Percentiles rank a stretch among this genome's conserved stretches.
Evolutionary conservation across 1,140 invertebrate species (phyloP).

Genomic region (Drosophila obscura): DNA sequence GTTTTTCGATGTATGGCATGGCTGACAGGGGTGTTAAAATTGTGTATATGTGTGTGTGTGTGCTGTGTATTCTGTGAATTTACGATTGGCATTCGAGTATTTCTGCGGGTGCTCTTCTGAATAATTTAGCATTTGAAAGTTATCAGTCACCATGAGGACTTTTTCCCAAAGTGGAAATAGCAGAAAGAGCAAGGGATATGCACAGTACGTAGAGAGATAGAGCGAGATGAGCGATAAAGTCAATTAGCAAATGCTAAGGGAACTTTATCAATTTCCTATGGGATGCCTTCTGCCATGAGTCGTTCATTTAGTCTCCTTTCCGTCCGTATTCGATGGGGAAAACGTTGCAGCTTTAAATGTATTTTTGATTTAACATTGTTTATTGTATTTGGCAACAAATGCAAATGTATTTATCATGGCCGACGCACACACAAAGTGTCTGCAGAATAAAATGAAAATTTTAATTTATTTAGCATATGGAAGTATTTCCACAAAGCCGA

Average conservation of each 20-base stretch:
- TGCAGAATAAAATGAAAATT: conserved; percentile 57
- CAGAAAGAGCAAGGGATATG: neutral
- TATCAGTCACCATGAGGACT: conserved; percentile 6
- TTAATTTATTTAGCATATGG: conserved; percentile 76
- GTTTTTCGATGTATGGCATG: neutral
- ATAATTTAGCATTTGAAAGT: conserved; percentile 38
- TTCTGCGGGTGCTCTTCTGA: conserved; percentile 28
- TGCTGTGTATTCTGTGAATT: conserved; percentile 33
- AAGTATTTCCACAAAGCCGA: conserved; percentile 54
- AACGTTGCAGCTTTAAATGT: conserved; percentile 35
- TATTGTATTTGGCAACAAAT: conserved; percentile 32
- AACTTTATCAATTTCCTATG: conserved; percentile 15
- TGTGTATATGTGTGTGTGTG: conserved; percentile 13
- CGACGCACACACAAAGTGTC: conserved; percentile 27
- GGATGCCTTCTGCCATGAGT: neutral
- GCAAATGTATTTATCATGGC: conserved; percentile 59
- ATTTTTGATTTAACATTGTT: conserved; percentile 23
- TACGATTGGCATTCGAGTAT: conserved; percentile 32
- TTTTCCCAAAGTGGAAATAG: conserved; percentile 9
- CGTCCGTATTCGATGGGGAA: conserved; percentile 6
- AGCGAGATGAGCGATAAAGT: too few relatives aligned
- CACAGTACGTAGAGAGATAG: too few relatives aligned
- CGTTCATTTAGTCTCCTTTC: neutral
- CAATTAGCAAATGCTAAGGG: too few relatives aligned
- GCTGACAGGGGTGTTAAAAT: neutral